Evolutionary conservation across 37 sponge, comb jelly and placozoan genomes (phyloP).

Genomic region (Theonella swinhoei): DNA sequence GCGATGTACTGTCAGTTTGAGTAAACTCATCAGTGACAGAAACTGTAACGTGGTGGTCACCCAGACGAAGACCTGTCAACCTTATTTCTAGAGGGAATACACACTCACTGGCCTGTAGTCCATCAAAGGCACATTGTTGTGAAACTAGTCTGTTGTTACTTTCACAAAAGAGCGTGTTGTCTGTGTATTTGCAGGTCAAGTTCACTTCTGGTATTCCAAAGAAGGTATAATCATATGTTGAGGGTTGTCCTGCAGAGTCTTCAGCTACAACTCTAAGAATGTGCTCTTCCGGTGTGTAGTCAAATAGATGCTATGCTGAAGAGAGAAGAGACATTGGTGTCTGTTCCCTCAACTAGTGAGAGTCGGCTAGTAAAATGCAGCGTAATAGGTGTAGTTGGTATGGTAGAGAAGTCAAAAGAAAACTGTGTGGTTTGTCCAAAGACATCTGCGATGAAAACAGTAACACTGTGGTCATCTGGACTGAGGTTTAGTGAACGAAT

Average conservation of each 20-base stretch:
- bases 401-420: background rate
- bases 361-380: background rate
- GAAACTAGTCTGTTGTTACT: background rate
- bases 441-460: background rate
- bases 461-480: background rate
- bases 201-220: background rate
- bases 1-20: background rate
- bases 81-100: background rate
- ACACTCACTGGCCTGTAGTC: background rate
- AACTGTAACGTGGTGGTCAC: background rate
- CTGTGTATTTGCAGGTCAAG: background rate
- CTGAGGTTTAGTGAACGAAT: background rate
- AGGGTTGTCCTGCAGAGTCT: background rate
- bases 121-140: background rate
- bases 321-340: background rate
- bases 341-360: background rate
- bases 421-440: background rate
- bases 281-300: background rate
- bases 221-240: background rate
- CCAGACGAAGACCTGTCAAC: background rate
- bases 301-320: background rate
- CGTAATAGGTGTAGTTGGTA: background rate
- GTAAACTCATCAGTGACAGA: background rate
- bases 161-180: background rate
- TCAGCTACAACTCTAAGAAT: background rate